phyloP scores from a whole-genome alignment of 2,888 invertebrate species.

The Oscheius myriophilus region DNA sequence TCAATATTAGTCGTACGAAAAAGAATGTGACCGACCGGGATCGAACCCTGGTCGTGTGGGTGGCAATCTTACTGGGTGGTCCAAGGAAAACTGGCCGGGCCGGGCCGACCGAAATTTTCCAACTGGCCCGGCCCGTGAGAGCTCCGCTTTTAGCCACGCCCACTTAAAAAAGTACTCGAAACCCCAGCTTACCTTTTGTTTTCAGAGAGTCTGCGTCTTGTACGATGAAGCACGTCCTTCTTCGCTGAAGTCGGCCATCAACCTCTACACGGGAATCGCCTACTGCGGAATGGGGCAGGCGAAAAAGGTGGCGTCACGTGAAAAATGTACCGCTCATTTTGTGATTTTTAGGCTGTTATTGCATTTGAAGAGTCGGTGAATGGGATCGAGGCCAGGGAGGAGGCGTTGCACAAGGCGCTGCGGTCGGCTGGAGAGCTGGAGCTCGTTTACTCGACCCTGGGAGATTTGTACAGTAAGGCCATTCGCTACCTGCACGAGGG shows the following conservation, averaged over 20 bases:
- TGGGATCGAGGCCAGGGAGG: conserved; percentile 45
- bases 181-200: background rate
- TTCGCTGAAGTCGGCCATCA: conserved; percentile 39
- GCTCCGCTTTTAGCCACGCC: too few species aligned
- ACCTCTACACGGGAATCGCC: conserved; percentile 59
- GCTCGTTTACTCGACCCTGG: conserved; percentile 19
- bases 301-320: conserved; percentile 33
- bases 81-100: too few species aligned
- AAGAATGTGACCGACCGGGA: too few species aligned
- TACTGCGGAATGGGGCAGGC: conserved; percentile 56
- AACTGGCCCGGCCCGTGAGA: too few species aligned
- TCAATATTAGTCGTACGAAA: too few species aligned
- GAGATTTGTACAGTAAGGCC: conserved; percentile 34
- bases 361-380: conserved; percentile 49
- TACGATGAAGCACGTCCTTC: conserved; percentile 13
- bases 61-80: too few species aligned
- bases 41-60: too few species aligned
- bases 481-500: conserved; percentile 55
- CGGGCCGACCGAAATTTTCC: too few species aligned
- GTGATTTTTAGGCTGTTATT: conserved; percentile 22
- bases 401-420: conserved; percentile 51
- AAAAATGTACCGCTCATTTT: background rate
- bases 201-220: conserved; percentile 19
- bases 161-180: too few species aligned
- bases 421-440: conserved; percentile 5